Conservation (phyloP, 2,113 vertebrate species). For the Deroptyus accipitrinus region DNA sequence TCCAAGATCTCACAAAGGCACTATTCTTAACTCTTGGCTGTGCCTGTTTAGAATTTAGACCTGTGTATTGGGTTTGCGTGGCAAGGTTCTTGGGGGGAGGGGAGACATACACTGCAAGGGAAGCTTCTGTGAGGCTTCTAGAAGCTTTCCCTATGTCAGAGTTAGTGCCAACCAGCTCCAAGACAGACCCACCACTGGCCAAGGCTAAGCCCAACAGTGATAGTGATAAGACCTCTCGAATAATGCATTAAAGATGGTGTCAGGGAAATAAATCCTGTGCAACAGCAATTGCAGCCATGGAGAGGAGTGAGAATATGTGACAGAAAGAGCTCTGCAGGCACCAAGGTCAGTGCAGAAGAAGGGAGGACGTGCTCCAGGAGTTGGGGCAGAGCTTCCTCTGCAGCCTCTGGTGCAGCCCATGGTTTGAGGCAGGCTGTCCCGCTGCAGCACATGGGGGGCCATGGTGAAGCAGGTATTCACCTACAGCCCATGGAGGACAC, state of each 20-base stretch:
- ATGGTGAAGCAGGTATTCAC: background rate
- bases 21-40: background rate
- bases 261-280: background rate
- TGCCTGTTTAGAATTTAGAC: background rate
- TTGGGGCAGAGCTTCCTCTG: background rate
- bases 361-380: background rate
- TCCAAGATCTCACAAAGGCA: background rate
- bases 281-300: background rate
- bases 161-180: fast-evolving
- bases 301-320: background rate
- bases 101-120: background rate
- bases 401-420: background rate
- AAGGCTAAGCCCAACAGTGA: background rate
- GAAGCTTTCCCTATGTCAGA: fast-evolving
- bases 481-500: background rate
- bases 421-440: background rate
- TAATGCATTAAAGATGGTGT: background rate
- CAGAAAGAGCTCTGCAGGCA: background rate
- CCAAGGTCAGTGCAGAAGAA: background rate
- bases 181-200: fast-evolving
- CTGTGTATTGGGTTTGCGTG: background rate
- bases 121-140: background rate
- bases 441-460: background rate
- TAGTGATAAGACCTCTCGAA: no score
- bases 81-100: background rate